These are phyloP conservation scores for Zosterops pallidus DNA, from an alignment of 2,113 vertebrate species.

Conservation along the genomic window DNA sequence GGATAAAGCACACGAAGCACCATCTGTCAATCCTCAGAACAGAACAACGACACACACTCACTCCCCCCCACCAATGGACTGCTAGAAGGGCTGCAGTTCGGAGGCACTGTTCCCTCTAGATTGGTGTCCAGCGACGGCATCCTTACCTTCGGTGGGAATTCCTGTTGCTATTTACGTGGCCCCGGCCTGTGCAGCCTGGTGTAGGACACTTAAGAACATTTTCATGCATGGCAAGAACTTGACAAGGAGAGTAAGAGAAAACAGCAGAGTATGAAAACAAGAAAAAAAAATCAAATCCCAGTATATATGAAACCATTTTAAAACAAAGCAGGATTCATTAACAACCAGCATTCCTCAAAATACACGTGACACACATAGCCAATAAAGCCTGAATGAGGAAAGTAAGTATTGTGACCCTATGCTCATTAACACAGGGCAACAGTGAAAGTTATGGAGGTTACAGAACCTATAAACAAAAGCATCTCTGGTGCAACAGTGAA, in stretches of 20 bases:
- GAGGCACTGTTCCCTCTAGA: slow-evolving; percentile 53
- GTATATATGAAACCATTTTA: slow-evolving; percentile 65
- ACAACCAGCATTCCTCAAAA: slow-evolving; percentile 68
- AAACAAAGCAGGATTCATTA: slow-evolving; percentile 67
- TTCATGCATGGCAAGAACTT: slow-evolving; percentile 99
- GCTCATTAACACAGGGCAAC: slow-evolving; percentile 37
- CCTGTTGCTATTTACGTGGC: slow-evolving; percentile 99
- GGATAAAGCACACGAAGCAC: slow-evolving; percentile 46
- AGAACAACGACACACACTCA: slow-evolving; percentile 20
- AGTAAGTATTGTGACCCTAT: slow-evolving; percentile 12
- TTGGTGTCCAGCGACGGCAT: slow-evolving; percentile 28
- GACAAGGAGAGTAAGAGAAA: slow-evolving; percentile 88
- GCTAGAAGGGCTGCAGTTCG: slow-evolving; percentile 42
- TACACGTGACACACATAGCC: slow-evolving; percentile 70
- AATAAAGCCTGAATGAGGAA: slow-evolving; percentile 54
- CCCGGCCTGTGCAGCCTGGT: slow-evolving; percentile 98
- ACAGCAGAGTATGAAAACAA: slow-evolving; percentile 80
- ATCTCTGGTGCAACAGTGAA: slow-evolving; percentile 15
- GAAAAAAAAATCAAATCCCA: slow-evolving; percentile 75
- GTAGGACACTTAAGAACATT: slow-evolving; percentile 99
- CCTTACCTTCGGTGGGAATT: slow-evolving; percentile 99
- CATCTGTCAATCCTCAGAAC: slow-evolving; percentile 42
- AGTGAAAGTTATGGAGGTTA: slow-evolving; percentile 24
- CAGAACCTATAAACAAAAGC: slow-evolving; percentile 14
- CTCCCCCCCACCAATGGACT: slow-evolving; percentile 38